These are phyloP conservation scores for Enteromius paludinosus DNA, from an alignment of 2,797 vertebrate species.

Conservation along the genomic window DNA sequence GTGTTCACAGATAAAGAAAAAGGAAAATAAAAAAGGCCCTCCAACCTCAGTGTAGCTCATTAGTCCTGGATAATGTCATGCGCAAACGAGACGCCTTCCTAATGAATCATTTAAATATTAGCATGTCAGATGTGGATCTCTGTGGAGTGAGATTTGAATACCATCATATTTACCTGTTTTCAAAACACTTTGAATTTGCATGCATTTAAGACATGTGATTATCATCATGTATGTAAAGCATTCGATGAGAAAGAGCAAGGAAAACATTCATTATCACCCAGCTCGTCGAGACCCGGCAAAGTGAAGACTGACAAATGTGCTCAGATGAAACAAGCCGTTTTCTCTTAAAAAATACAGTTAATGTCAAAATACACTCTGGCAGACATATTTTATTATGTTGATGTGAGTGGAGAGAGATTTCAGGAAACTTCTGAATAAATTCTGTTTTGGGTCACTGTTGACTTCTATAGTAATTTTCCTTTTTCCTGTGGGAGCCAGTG, in stretches of 20 bases:
- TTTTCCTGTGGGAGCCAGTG: too few species aligned
- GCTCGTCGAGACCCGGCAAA: background rate
- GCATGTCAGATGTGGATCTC: slow-evolving; percentile 51
- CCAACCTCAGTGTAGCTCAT: slow-evolving; percentile 63
- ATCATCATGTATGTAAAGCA: slow-evolving; percentile 1
- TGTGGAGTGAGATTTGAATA: slow-evolving; percentile 31
- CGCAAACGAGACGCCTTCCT: slow-evolving; percentile 83
- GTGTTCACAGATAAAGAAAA: slow-evolving; percentile 62
- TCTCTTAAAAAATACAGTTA: background rate
- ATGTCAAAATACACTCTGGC: background rate
- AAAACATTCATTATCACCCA: slow-evolving; percentile 42
- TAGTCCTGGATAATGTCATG: slow-evolving; percentile 81
- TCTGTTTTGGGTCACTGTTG: too few species aligned
- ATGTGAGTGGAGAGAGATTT: background rate
- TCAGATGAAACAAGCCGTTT: slow-evolving; percentile 16
- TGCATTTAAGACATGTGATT: background rate
- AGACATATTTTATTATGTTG: background rate
- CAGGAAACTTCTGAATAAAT: background rate
- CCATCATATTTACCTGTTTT: slow-evolving; percentile 27
- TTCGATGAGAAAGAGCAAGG: slow-evolving; percentile 42
- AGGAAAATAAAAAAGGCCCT: slow-evolving; percentile 9
- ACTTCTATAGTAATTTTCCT: too few species aligned
- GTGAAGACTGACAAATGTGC: slow-evolving; percentile 29
- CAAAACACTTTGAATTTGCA: slow-evolving; percentile 32
- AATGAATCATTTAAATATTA: slow-evolving; percentile 78